Evolutionary conservation across 1,140 invertebrate genomes (phyloP).

Genomic region (Brachystomella parvula): DNA sequence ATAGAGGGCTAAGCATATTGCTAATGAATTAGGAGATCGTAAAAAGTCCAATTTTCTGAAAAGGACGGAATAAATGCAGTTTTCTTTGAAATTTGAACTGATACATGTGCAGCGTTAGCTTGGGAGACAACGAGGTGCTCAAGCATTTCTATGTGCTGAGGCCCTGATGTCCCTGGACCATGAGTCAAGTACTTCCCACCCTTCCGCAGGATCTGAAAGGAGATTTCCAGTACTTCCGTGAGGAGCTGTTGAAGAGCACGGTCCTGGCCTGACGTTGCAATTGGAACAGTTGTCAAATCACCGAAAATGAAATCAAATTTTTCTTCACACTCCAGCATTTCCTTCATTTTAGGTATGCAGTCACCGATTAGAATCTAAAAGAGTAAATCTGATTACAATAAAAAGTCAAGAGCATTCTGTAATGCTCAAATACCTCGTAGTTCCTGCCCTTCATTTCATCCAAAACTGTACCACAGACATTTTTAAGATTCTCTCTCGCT

Average conservation of each 20-base stretch:
- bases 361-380: conserved; percentile 80
- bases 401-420: background rate
- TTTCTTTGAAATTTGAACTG: conserved; percentile 59
- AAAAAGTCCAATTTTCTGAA: conserved; percentile 84
- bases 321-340: conserved; percentile 66
- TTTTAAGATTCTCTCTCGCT: conserved; percentile 71
- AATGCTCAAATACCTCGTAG: conserved; percentile 59
- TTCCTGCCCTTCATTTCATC: conserved; percentile 69
- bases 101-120: conserved; percentile 49
- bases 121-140: conserved; percentile 66
- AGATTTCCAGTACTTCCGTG: conserved; percentile 65
- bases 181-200: conserved; percentile 83
- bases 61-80: conserved; percentile 79
- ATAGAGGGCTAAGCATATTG: no score
- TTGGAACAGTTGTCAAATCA: conserved; percentile 85
- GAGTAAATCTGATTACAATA: background rate
- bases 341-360: conserved; percentile 71
- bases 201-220: conserved; percentile 66
- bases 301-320: conserved; percentile 88
- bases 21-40: conserved; percentile 42
- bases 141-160: conserved; percentile 65
- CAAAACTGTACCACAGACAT: conserved; percentile 74
- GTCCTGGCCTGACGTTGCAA: conserved; percentile 56
- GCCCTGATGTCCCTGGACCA: conserved; percentile 71
- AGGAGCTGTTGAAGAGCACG: conserved; percentile 74